Evolutionary conservation across 2,113 vertebrate genomes (phyloP), one percentile per base, ranked within the genome.

Genomic region (Monarcha castaneiventris): DNA sequence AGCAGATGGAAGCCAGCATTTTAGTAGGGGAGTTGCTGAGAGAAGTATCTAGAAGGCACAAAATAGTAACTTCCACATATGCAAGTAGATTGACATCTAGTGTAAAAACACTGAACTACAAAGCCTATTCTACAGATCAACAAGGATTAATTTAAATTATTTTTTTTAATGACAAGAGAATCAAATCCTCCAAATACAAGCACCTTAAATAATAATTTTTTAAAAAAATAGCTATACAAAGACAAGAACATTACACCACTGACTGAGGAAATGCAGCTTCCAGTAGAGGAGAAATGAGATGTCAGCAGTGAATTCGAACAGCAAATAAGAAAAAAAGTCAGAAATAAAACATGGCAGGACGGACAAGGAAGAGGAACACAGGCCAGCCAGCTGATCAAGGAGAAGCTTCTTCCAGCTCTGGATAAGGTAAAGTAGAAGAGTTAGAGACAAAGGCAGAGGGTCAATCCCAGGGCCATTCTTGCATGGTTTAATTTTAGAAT

Each of bases 31-130:
- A 73, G 26, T 10, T 51, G 52, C 52, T 76, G 37, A 91, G 90
- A 94, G 94, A 97, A 97, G 8, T 89, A 91, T 97, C 96, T 95
- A 97, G 96, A 97, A 97, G 71, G 67, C 37, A 93, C 81, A 87
- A 81, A 58, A 71, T 3, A 79, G 49, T 69, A 74, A 26, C 32
- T 78, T 80, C 49, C 51, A 85, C 81, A 46, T 14, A 82, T 13
- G 94, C 94, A 96, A 79, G 92, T 39, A 96, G 87, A 94, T 93
- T 91, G 97, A 97, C 96, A 97, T 84, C 97, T 97, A 97, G 96
- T 93, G 97, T 89, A 61, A 91, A 90, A 94, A 87, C 15, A 79
- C 12, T 89, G 94, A 97, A 97, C 80, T 96, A 89, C 95, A 96
- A 48, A 71, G 63, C 41, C 48, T 61, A 16, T 17, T 61, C 33